Conservation (phyloP, 1,140 invertebrate species). For the Brachionus angularis region DNA sequence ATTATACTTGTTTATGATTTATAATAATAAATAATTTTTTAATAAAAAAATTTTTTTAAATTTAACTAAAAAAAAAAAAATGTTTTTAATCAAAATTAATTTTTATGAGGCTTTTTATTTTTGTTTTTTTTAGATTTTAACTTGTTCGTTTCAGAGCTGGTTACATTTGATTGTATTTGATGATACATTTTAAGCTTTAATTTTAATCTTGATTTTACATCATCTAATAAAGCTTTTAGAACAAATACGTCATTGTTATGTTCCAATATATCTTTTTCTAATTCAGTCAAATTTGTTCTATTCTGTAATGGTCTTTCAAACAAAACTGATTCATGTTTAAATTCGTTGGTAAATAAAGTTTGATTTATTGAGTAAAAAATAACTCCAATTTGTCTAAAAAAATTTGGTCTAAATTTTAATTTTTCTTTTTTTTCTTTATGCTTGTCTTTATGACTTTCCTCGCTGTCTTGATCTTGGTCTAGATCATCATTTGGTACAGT, state of each 20-base stretch:
- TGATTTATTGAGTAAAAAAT: no score
- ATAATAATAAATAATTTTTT: neutral
- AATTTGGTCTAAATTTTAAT: no score
- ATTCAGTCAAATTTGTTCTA: no score
- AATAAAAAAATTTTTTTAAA: neutral
- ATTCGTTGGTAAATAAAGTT: no score
- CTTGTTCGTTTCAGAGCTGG: neutral
- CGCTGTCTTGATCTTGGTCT: no score
- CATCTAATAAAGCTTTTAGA: constrained; percentile 1
- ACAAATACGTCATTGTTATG: neutral
- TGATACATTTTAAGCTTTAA: neutral
- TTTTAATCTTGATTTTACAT: neutral
- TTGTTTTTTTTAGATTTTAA: neutral
- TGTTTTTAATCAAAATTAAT: neutral
- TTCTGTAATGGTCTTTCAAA: no score
- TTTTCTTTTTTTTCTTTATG: no score
- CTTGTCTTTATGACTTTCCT: no score
- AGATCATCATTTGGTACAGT: no score
- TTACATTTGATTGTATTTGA: neutral
- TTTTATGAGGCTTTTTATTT: neutral
- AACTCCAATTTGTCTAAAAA: no score
- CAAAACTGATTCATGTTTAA: no score
- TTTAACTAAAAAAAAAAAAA: neutral
- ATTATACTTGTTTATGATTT: neutral
- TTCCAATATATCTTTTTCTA: neutral